phyloP scores from a whole-genome alignment of 2,888 invertebrate species.

The Mechanitis messenoides region DNA sequence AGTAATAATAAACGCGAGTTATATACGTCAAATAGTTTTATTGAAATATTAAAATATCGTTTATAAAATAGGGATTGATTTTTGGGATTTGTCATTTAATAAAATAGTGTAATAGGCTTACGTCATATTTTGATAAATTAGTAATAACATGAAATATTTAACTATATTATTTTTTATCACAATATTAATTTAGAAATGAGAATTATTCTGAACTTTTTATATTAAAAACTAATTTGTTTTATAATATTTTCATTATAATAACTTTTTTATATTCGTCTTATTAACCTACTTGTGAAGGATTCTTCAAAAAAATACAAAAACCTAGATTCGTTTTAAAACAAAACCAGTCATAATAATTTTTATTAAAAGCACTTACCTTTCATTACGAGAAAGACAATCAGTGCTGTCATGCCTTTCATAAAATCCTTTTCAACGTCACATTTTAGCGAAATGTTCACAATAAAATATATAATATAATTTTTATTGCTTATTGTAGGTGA shows the following conservation, averaged over 20 bases:
- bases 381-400: constrained; percentile 28
- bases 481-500: constrained; percentile 20
- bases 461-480: constrained; percentile 23
- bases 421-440: constrained; percentile 20
- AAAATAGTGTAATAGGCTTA: too few species aligned
- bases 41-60: too few species aligned
- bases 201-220: too few species aligned
- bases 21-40: too few species aligned
- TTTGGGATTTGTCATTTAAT: too few species aligned
- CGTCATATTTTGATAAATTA: too few species aligned
- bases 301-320: constrained; percentile 20
- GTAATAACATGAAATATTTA: too few species aligned
- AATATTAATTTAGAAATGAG: too few species aligned
- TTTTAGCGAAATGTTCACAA: constrained; percentile 23
- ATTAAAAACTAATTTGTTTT: background rate
- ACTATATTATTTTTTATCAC: too few species aligned
- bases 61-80: too few species aligned
- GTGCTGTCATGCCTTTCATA: constrained; percentile 27
- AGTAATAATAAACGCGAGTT: too few species aligned
- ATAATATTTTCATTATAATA: constrained; percentile 7
- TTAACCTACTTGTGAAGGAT: constrained; percentile 19
- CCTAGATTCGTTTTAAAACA: constrained; percentile 13
- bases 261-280: constrained; percentile 10
- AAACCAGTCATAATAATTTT: constrained; percentile 18
- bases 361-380: constrained; percentile 28